Percentiles rank a stretch among this genome's conserved stretches.
These are phyloP conservation scores for Sacculina carcini DNA, from an alignment of 2,888 invertebrate species.

Conservation along the genomic window DNA sequence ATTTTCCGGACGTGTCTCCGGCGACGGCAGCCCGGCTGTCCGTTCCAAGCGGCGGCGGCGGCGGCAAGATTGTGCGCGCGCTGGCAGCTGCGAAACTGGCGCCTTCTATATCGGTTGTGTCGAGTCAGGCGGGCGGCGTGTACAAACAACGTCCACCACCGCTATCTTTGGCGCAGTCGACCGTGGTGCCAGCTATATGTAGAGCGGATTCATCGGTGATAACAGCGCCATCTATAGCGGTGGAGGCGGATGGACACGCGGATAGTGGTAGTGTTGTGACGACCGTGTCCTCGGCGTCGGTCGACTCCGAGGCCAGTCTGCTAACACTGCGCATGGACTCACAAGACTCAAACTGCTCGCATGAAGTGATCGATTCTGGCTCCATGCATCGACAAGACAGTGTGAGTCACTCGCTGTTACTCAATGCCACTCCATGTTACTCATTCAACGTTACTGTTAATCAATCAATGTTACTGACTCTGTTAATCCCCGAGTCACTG, in stretches of 20 bases:
- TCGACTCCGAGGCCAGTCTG: constrained; percentile 32
- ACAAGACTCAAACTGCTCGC: constrained; percentile 49
- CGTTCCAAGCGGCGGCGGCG: background rate
- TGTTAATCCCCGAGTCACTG: too few relatives aligned
- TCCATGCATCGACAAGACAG: background rate
- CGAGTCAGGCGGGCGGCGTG: too few relatives aligned
- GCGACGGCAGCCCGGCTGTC: background rate
- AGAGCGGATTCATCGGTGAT: too few relatives aligned
- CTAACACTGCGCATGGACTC: constrained; percentile 43
- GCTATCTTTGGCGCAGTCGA: constrained; percentile 12
- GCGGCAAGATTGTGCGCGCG: background rate
- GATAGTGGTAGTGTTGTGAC: too few relatives aligned
- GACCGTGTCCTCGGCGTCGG: too few relatives aligned
- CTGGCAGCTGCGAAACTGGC: background rate
- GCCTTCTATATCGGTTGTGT: constrained; percentile 2
- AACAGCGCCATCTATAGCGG: too few relatives aligned
- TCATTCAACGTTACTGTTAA: too few relatives aligned
- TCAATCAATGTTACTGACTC: too few relatives aligned
- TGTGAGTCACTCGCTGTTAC: background rate
- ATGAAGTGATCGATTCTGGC: constrained; percentile 24
- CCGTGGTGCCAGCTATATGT: constrained; percentile 3
- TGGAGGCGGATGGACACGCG: too few relatives aligned
- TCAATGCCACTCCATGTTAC: constrained; percentile 10
- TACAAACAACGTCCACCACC: constrained; percentile 3
- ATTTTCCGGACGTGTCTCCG: background rate